phyloP scores from a whole-genome alignment of 2,888 invertebrate genomes.

The Stenurella melanura region DNA sequence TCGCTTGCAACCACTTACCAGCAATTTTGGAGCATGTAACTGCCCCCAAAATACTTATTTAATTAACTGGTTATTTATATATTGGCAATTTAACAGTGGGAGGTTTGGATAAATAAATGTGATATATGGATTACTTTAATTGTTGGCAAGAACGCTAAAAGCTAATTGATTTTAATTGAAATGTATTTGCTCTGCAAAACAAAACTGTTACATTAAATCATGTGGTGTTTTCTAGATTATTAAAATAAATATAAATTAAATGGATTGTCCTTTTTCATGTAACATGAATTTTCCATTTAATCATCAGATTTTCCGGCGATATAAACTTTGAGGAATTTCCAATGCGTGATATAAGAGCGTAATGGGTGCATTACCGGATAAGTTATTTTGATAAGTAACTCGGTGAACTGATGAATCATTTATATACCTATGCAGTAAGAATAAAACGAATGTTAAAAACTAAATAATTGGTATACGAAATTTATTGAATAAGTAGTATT shows the following conservation, averaged over 20 bases:
- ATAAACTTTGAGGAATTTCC: constrained; percentile 33
- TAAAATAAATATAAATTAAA: constrained; percentile 40
- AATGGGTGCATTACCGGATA: constrained; percentile 22
- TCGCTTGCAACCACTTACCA: background rate
- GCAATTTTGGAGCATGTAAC: no score
- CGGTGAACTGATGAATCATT: background rate
- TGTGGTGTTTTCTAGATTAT: constrained; percentile 43
- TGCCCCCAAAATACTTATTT: constrained; percentile 10
- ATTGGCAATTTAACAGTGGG: constrained; percentile 18
- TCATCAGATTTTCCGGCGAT: constrained; percentile 39
- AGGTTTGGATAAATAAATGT: constrained; percentile 38
- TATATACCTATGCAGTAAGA: background rate
- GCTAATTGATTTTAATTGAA: constrained; percentile 62
- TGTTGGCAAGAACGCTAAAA: constrained; percentile 58
- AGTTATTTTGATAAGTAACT: constrained; percentile 17
- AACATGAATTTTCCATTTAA: constrained; percentile 46
- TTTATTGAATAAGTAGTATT: no score
- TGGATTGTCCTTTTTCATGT: constrained; percentile 36
- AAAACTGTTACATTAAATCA: constrained; percentile 56
- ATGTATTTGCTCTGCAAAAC: constrained; percentile 59
- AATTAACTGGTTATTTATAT: constrained; percentile 20
- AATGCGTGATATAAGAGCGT: constrained; percentile 19
- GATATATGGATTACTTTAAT: constrained; percentile 50
- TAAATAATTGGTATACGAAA: no score
- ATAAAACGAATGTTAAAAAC: background rate